These are phyloP conservation scores for Yponomeuta evonymella DNA, from an alignment of 2,888 invertebrate genomes.

Conservation along the genomic window DNA sequence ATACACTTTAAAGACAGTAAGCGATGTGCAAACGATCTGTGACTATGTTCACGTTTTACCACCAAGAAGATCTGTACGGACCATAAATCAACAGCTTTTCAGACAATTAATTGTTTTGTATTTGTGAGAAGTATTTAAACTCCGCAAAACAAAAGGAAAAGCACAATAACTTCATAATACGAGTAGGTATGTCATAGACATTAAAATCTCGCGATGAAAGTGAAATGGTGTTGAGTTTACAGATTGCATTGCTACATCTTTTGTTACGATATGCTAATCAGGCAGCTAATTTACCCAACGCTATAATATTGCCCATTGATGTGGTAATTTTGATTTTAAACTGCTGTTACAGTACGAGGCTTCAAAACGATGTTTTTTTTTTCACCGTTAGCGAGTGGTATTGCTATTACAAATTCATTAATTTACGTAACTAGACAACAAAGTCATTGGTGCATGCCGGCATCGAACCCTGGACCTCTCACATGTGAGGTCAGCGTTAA, in stretches of 20 bases:
- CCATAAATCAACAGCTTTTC: background rate
- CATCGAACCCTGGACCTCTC: too few species aligned
- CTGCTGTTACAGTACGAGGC: background rate
- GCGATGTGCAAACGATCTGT: too few species aligned
- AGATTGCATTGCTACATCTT: background rate
- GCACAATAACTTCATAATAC: background rate
- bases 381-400: too few species aligned
- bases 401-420: too few species aligned
- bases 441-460: too few species aligned
- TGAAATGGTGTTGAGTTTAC: background rate
- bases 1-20: too few species aligned
- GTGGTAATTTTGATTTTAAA: background rate
- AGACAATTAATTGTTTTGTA: too few species aligned
- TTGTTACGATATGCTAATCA: constrained; percentile 10
- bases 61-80: too few species aligned
- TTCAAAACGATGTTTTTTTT: too few species aligned
- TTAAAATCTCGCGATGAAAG: constrained; percentile 1
- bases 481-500: too few species aligned
- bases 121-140: background rate
- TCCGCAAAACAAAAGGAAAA: constrained; percentile 11
- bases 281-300: background rate
- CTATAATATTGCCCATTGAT: constrained; percentile 1
- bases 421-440: too few species aligned
- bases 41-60: too few species aligned
- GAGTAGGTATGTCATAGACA: background rate